phyloP scores from a whole-genome alignment of 2,113 vertebrate genomes.

The Cariama cristata region DNA sequence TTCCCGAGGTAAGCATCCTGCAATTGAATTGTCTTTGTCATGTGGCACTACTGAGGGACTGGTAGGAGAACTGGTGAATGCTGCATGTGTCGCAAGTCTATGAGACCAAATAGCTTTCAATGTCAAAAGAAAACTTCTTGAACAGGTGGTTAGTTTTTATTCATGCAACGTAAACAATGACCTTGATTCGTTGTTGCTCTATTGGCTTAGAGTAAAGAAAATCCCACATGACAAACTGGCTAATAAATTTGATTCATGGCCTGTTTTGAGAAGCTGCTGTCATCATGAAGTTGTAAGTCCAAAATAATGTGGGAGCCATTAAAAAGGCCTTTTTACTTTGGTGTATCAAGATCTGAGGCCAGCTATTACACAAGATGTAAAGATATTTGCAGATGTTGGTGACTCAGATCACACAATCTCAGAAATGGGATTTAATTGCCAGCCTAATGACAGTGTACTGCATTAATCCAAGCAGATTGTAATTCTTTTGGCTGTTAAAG shows the following conservation, averaged over 20 bases:
- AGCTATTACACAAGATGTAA: constrained; percentile 65
- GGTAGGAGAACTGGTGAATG: not conserved
- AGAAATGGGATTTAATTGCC: constrained; percentile 33
- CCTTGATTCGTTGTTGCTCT: constrained; percentile 16
- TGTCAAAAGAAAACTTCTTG: not conserved
- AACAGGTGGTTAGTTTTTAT: constrained; percentile 24
- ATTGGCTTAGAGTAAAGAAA: constrained; percentile 38
- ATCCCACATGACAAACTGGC: not conserved
- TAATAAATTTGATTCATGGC: constrained; percentile 59
- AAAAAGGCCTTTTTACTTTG: constrained; percentile 33
- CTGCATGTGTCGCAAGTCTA: not conserved
- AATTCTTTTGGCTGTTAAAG: constrained; percentile 39
- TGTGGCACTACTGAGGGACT: not conserved
- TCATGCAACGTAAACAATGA: not conserved
- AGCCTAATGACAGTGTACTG: constrained; percentile 8
- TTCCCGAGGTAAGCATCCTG: not conserved
- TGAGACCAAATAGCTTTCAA: not conserved
- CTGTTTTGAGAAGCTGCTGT: constrained; percentile 44
- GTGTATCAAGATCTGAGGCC: constrained; percentile 23
- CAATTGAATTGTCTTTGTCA: not conserved
- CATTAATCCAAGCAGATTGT: constrained; percentile 8
- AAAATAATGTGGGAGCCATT: constrained; percentile 10
- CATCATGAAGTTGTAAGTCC: constrained; percentile 16
- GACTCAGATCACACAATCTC: constrained; percentile 46
- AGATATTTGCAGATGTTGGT: constrained; percentile 68